Percentiles rank a stretch among this genome's conserved stretches.
phyloP scores from a whole-genome alignment of 2,888 invertebrate genomes.

The Galerucella pusilla region DNA sequence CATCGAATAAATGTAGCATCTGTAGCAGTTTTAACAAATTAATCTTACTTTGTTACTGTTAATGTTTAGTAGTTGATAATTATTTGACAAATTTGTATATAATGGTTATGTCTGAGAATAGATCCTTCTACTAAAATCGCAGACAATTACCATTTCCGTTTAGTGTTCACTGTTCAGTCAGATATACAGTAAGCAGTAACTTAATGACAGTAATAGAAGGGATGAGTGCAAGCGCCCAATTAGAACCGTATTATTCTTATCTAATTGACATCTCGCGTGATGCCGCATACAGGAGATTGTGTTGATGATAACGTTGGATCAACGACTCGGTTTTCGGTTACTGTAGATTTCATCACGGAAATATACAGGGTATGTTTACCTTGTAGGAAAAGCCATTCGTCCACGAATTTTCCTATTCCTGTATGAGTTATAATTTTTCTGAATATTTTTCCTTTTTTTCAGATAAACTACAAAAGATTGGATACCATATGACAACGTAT shows the following conservation, averaged over 20 bases:
- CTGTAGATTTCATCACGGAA: background rate
- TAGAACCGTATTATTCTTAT: slow-evolving; percentile 26
- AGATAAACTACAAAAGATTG: background rate
- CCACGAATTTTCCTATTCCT: too few species aligned
- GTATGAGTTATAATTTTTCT: background rate
- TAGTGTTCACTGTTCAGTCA: slow-evolving; percentile 3
- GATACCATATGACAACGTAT: background rate
- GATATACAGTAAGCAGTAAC: slow-evolving; percentile 4
- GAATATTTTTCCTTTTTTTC: background rate
- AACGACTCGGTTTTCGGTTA: background rate
- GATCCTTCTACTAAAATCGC: background rate
- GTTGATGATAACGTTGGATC: slow-evolving; percentile 16
- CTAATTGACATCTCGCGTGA: slow-evolving; percentile 33
- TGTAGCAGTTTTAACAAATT: too few species aligned
- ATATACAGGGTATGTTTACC: background rate
- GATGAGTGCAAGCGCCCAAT: slow-evolving; percentile 28
- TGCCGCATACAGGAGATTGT: slow-evolving; percentile 22
- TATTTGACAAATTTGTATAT: background rate
- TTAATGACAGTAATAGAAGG: slow-evolving; percentile 16
- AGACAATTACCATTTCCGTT: slow-evolving; percentile 4
- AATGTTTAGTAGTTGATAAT: too few species aligned
- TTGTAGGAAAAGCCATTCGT: too few species aligned
- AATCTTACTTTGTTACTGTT: too few species aligned
- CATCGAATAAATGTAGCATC: too few species aligned
- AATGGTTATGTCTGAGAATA: background rate